phyloP scores from a whole-genome alignment of 30 jellyfish, hydroid and myxozoan genomes.

The Chrysaora quinquecirrha region DNA sequence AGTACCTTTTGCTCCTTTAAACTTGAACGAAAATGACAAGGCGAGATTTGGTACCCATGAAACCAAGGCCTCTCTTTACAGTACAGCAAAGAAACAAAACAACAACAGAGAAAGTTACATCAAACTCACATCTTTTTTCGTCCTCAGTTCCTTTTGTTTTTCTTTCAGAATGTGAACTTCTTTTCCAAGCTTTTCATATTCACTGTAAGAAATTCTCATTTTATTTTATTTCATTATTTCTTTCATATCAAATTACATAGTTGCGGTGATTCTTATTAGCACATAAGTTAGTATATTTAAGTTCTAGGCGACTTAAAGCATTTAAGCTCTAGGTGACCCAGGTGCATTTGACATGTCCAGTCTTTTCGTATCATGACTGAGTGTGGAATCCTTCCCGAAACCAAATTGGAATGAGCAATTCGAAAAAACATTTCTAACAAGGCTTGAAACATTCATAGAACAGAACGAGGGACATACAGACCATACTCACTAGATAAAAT shows the following conservation, averaged over 20 bases:
- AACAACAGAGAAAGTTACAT: not conserved
- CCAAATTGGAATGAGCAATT: too few relatives aligned
- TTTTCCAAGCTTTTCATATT: conserved; percentile 14
- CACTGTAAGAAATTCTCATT: conserved; percentile 6
- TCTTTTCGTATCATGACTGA: not conserved
- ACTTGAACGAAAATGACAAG: not conserved
- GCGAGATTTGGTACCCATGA: not conserved
- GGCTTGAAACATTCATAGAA: too few relatives aligned
- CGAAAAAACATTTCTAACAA: too few relatives aligned
- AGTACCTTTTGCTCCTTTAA: too few relatives aligned
- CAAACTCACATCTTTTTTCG: conserved; percentile 29
- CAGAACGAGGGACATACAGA: too few relatives aligned
- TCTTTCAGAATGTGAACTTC: conserved; percentile 19
- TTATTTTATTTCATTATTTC: too few relatives aligned
- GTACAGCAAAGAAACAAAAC: not conserved
- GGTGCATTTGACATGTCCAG: not conserved
- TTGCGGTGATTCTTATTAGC: too few relatives aligned
- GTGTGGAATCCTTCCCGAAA: not conserved
- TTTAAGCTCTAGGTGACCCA: not conserved
- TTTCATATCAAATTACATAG: too few relatives aligned
- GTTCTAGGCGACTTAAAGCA: not conserved
- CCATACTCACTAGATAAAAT: too few relatives aligned
- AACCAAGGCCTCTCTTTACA: not conserved
- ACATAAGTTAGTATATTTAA: not conserved
- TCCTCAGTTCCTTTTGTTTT: conserved; percentile 48